Evolutionary conservation across 2,113 vertebrate species (phyloP), one percentile per base, ranked within the genome.

Genomic region (Clarias batrachus): DNA sequence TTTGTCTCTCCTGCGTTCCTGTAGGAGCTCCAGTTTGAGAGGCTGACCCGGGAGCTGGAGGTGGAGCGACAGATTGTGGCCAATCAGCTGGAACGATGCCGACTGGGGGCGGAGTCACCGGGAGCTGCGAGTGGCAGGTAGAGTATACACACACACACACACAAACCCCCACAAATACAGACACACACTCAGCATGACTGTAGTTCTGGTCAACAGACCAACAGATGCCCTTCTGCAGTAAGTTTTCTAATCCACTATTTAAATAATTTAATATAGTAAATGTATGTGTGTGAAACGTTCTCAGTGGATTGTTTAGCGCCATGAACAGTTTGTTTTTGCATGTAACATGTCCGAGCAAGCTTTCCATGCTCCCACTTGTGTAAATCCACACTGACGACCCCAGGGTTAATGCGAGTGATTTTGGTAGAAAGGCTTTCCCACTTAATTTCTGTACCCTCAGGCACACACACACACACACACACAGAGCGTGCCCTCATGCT

Each of bases 21-120:
- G 66, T 90, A 99, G 98, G 98, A 99, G 94, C 98, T 99, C 93
- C 98, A 99, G 93, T 99, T 99, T 96, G 98, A 99, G 92, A 96
- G 98, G 91, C 97, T 99, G 93, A 99, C 98, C 93, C 96, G 97
- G 96, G 98, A 99, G 94, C 96, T 99, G 94, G 98, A 99, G 93
- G 97, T 98, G 94, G 98, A 99, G 96, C 97, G 98, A 94, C 98
- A 99, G 96, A 99, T 99, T 95, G 97, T 99, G 95, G 98, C 98
- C 96, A 98, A 96, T 97, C 98, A 99, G 95, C 97, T 99, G 95
- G 98, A 99, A 95, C 96, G 97, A 98, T 99, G 97, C 96, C 96
- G 97, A 95, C 96, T 99, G 85, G 97, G 96, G 96, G 96, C 97
- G 90, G 98, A 99, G 93, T 99, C 98, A 85, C 98, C 98, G 89